These are phyloP conservation scores for Dascyllus trimaculatus DNA, from an alignment of 2,113 vertebrate genomes.

Conservation along the genomic window DNA sequence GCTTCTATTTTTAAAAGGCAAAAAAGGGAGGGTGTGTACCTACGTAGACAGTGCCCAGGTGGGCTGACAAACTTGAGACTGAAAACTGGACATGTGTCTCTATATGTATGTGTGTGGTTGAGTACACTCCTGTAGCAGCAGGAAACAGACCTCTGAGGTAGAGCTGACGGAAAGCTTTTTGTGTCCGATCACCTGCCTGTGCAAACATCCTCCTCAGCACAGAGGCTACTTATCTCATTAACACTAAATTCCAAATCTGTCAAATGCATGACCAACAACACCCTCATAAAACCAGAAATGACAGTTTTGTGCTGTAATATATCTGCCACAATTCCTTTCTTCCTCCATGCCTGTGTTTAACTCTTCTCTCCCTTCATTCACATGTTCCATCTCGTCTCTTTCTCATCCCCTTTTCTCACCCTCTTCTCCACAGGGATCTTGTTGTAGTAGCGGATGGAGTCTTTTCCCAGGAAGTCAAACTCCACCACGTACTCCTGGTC, in stretches of 20 bases:
- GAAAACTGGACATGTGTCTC: slow-evolving; percentile 20
- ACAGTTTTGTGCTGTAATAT: not conserved
- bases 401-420: slow-evolving; percentile 84
- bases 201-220: slow-evolving; percentile 67
- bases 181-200: slow-evolving; percentile 73
- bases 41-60: not conserved
- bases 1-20: not conserved
- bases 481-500: slow-evolving; percentile 97
- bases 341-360: too few species aligned
- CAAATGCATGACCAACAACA: slow-evolving; percentile 5
- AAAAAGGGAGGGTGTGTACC: not conserved
- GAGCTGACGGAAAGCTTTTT: slow-evolving; percentile 66
- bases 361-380: not conserved
- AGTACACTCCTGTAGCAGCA: slow-evolving; percentile 55
- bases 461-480: slow-evolving; percentile 97
- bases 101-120: slow-evolving; percentile 1
- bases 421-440: slow-evolving; percentile 97
- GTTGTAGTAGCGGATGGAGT: slow-evolving; percentile 99
- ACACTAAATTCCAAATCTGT: slow-evolving; percentile 36
- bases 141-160: slow-evolving; percentile 73
- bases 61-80: slow-evolving; percentile 8
- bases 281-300: slow-evolving; percentile 3
- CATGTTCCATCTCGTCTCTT: not conserved
- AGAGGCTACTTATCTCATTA: slow-evolving; percentile 37
- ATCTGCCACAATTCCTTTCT: not conserved